These are phyloP conservation scores for Mylabris sibirica DNA, from an alignment of 2,888 invertebrate species.

Conservation along the genomic window DNA sequence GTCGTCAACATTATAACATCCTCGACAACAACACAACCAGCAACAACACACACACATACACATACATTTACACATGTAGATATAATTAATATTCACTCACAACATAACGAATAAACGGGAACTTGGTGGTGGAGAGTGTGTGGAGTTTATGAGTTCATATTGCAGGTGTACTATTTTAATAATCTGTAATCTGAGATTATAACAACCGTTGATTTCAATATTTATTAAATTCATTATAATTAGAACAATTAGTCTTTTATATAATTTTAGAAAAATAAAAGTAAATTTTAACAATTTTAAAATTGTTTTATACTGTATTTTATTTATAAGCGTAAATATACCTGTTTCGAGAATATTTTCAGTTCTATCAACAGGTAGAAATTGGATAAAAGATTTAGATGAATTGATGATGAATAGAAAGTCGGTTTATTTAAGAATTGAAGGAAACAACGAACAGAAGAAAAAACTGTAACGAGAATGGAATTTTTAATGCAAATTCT, in stretches of 20 bases:
- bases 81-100: conserved; percentile 12
- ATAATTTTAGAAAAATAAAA: too few relatives aligned
- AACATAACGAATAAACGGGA: conserved; percentile 10
- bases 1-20: conserved; percentile 9
- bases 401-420: background rate
- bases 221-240: background rate
- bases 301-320: too few relatives aligned
- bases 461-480: conserved; percentile 3
- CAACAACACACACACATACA: background rate
- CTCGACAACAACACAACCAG: conserved; percentile 3
- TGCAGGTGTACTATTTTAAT: conserved; percentile 40
- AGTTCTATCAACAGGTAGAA: background rate
- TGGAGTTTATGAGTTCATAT: conserved; percentile 35
- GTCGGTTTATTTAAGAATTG: background rate
- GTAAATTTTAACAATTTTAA: background rate
- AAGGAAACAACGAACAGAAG: too few relatives aligned
- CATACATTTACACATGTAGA: background rate
- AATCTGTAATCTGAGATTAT: conserved; percentile 32
- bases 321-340: background rate
- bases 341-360: background rate
- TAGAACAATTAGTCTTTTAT: too few relatives aligned
- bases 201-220: background rate
- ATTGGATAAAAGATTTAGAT: background rate
- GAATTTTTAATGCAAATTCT: conserved; percentile 1
- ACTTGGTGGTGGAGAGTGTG: conserved; percentile 11